Evolutionary conservation across 2,113 vertebrate species (phyloP).

Genomic region (Spheniscus mendiculus): DNA sequence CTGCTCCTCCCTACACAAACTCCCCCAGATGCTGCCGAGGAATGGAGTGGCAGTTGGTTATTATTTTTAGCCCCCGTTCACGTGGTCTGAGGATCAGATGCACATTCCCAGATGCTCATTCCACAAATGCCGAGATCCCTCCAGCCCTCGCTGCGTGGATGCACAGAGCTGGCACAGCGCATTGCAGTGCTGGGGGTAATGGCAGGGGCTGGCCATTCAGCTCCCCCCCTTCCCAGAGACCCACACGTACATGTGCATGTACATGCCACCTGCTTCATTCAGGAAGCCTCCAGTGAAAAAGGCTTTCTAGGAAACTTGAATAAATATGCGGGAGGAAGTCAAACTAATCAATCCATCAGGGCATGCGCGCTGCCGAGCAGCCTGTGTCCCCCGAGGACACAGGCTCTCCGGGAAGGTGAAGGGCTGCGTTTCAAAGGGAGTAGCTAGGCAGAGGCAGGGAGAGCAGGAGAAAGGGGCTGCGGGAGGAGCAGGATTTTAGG

Average conservation of each 20-base stretch:
- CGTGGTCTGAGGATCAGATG: slow-evolving; percentile 56
- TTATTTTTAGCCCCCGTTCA: slow-evolving; percentile 66
- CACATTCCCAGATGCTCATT: slow-evolving; percentile 59
- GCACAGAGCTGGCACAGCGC: background rate
- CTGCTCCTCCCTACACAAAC: background rate
- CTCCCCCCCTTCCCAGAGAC: background rate
- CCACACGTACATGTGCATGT: rapidly evolving
- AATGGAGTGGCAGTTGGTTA: slow-evolving; percentile 20
- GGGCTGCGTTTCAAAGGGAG: background rate
- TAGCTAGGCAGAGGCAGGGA: background rate
- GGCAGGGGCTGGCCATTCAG: background rate
- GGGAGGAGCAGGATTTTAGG: background rate
- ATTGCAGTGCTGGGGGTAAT: rapidly evolving
- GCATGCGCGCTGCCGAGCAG: rapidly evolving
- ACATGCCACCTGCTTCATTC: background rate
- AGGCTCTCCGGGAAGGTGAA: background rate
- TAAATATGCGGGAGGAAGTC: background rate
- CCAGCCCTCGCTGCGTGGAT: rapidly evolving
- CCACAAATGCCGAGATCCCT: background rate
- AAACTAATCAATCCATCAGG: background rate
- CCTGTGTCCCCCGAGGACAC: background rate
- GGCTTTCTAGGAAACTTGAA: slow-evolving; percentile 43
- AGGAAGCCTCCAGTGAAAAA: slow-evolving; percentile 8
- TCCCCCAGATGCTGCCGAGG: background rate
- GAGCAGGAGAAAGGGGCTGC: background rate